A percentile compares a stretch with the other conserved stretches of the same genome.
Evolutionary conservation across 2,113 vertebrate genomes (phyloP).

Genomic region (Melanocharis versteri): DNA sequence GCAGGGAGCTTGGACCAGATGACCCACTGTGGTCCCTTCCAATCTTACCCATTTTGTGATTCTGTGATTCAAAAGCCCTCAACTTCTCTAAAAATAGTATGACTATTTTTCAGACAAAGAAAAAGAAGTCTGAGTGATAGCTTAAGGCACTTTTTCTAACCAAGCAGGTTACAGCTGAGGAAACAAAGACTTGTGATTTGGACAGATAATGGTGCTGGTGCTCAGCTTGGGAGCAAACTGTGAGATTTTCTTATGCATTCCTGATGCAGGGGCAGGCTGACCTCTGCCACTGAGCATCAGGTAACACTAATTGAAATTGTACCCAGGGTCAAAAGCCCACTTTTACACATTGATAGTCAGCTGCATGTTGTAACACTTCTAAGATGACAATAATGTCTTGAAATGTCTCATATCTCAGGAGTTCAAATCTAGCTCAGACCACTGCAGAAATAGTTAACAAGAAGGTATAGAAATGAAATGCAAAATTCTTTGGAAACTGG

Average conservation of each 20-base stretch:
- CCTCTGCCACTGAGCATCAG: neutral
- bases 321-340: neutral
- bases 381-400: neutral
- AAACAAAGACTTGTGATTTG: neutral
- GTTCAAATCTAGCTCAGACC: neutral
- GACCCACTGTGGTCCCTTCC: neutral
- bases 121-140: neutral
- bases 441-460: neutral
- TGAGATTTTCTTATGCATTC: neutral
- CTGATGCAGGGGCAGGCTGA: neutral
- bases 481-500: neutral
- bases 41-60: neutral
- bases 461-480: neutral
- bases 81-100: neutral
- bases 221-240: neutral
- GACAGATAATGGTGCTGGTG: neutral
- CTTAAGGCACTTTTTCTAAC: neutral
- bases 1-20: neutral
- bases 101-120: neutral
- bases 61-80: neutral
- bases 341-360: neutral
- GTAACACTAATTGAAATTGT: neutral
- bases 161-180: neutral
- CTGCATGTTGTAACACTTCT: neutral
- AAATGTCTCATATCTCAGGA: neutral